phyloP scores from a whole-genome alignment of 2,797 vertebrate species.

The Syngnathus rostellatus region DNA sequence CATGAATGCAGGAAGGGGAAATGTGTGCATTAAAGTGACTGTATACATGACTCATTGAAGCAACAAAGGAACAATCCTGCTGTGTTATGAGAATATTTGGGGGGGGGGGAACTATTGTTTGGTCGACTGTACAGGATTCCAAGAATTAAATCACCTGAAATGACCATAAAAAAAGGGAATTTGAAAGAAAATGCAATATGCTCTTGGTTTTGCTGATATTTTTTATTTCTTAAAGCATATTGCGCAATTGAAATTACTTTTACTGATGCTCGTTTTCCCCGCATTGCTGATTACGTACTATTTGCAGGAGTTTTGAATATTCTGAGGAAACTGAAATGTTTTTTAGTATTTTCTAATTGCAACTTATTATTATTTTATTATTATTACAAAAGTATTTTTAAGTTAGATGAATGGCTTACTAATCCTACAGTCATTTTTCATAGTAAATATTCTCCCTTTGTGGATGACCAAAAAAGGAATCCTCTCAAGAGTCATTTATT shows the following conservation, averaged over 20 bases:
- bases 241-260: no score
- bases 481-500: background rate
- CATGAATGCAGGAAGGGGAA: slow-evolving; percentile 33
- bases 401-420: no score
- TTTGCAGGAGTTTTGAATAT: background rate
- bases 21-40: slow-evolving; percentile 11
- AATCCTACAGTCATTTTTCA: no score
- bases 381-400: no score
- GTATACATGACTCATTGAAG: slow-evolving; percentile 11
- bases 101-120: slow-evolving; percentile 13
- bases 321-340: background rate
- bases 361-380: no score
- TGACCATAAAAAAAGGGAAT: no score
- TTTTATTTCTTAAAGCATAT: no score
- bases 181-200: no score
- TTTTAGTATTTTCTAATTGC: background rate
- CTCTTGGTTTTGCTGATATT: no score
- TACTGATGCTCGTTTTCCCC: background rate
- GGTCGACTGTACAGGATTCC: background rate
- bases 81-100: background rate
- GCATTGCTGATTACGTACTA: background rate
- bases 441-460: no score
- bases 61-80: slow-evolving; percentile 14
- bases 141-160: no score
- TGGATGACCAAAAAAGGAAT: no score